These are phyloP conservation scores for Lasioglossum lativentre DNA, from an alignment of 2,888 invertebrate genomes.

Conservation along the genomic window DNA sequence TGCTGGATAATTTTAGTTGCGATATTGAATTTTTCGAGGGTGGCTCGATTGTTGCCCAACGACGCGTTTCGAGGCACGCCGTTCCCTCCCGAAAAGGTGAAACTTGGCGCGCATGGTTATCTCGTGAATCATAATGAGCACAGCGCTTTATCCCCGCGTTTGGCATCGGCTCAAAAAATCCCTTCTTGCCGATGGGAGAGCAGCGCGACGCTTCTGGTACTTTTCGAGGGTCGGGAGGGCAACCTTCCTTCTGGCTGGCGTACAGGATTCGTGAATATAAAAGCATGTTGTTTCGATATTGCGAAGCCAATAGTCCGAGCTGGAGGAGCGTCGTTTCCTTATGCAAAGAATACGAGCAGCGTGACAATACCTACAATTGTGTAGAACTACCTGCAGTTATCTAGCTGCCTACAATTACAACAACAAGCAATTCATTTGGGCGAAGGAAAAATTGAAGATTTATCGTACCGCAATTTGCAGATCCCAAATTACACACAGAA, in stretches of 20 bases:
- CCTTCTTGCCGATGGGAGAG: background rate
- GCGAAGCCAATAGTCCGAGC: background rate
- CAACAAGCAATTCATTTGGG: too few species aligned
- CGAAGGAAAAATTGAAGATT: too few species aligned
- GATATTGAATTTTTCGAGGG: too few species aligned
- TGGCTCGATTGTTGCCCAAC: too few species aligned
- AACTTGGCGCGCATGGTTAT: slow-evolving; percentile 33
- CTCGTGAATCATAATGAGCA: slow-evolving; percentile 32
- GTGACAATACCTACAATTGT: too few species aligned
- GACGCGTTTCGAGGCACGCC: background rate
- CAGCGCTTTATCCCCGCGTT: slow-evolving; percentile 31
- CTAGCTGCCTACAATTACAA: too few species aligned
- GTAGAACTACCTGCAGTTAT: too few species aligned
- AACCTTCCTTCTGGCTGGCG: background rate
- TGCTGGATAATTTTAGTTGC: too few species aligned
- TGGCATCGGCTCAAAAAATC: slow-evolving; percentile 43
- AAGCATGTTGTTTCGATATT: background rate
- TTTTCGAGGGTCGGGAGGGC: background rate
- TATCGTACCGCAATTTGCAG: too few species aligned
- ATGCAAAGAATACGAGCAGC: background rate
- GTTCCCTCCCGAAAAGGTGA: background rate
- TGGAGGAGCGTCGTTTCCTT: background rate
- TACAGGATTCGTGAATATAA: background rate
- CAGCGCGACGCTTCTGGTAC: slow-evolving; percentile 8
- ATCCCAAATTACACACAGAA: too few species aligned